These are phyloP conservation scores for Peromyscus californicus DNA, from an alignment of 2,113 vertebrate species.

Conservation along the genomic window DNA sequence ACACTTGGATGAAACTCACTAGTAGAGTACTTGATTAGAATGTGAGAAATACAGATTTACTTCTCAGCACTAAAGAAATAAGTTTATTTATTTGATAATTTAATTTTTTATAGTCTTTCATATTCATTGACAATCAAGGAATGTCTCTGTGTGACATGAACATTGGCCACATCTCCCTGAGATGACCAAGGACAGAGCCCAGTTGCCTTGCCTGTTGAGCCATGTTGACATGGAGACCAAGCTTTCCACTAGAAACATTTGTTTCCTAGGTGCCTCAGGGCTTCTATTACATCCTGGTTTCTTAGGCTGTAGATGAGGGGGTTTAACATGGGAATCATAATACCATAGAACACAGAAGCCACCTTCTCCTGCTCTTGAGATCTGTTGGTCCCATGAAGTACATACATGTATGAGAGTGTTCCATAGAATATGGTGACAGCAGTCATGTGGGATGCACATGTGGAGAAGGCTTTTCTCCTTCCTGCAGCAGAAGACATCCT, in stretches of 20 bases:
- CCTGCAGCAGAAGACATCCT: constrained; percentile 59
- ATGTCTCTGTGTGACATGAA: neutral
- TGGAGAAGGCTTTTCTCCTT: constrained; percentile 72
- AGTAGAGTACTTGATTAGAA: neutral
- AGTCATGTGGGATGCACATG: constrained; percentile 65
- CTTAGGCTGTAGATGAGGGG: constrained; percentile 75
- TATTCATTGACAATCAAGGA: neutral
- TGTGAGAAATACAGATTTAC: neutral
- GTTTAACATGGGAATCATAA: constrained; percentile 75
- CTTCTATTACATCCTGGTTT: constrained; percentile 70
- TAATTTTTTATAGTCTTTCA: neutral
- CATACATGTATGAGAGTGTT: constrained; percentile 59
- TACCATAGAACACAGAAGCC: constrained; percentile 67
- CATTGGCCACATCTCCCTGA: neutral
- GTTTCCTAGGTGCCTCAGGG: constrained; percentile 1
- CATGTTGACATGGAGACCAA: neutral
- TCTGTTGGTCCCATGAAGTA: neutral
- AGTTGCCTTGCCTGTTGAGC: neutral
- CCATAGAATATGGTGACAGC: constrained; percentile 70
- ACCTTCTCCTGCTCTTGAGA: constrained; percentile 63
- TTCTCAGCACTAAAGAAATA: neutral
- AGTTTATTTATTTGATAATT: neutral
- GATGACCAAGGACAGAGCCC: neutral
- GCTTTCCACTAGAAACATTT: neutral
- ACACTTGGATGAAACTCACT: neutral